Base-by-base conservation (phyloP, 2,888 invertebrate species). In the Drosophila infuscata region DNA sequence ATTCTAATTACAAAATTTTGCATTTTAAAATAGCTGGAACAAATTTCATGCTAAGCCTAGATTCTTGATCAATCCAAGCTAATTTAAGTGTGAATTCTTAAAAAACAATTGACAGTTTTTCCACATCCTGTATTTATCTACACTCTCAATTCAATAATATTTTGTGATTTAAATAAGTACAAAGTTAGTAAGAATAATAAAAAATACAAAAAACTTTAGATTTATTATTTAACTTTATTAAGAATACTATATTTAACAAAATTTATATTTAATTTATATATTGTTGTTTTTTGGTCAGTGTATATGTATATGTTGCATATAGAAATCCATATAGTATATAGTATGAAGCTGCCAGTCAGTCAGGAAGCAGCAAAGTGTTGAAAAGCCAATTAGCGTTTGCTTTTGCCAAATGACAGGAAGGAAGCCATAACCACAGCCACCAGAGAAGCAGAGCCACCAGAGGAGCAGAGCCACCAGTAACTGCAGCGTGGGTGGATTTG, bases 361-460 rank as follows among this genome's bases (percentile, higher is more conserved):
- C 81, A 76, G 90, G 85, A 86, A 86, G 86, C 79, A 73, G 62
- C 64, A 83, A 90, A 86, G 86, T 87, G 86, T 87, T 87, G 89
- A 88, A 85, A 86, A 81, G 79, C 86, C 86, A 86, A 86, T 86
- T 86, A 89, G 85, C 88, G 75, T 82, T 76, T 74, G 66, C 66
- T 71, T 72, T 71, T 72, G 58, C 69, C 76, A 80, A 79, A 80
- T 80, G 85, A 73, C 88, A 88, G 85, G 85, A 85, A 89, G 85
- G 85, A 85, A 85, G 85, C 85, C 89, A 84, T 89, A 87, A 79
- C 79, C 79, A 81, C 70, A 74, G 74, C 72, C 46, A 41, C 20
- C 25, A 60, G 61, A 59, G 32, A 32, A 38, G n/a, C 41, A 54
- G 30, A 54, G 36, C 20, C 20, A 25, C 20, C 25, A 25, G 25